Conservation (phyloP, 2,113 vertebrate genomes). For the Motacilla alba region DNA sequence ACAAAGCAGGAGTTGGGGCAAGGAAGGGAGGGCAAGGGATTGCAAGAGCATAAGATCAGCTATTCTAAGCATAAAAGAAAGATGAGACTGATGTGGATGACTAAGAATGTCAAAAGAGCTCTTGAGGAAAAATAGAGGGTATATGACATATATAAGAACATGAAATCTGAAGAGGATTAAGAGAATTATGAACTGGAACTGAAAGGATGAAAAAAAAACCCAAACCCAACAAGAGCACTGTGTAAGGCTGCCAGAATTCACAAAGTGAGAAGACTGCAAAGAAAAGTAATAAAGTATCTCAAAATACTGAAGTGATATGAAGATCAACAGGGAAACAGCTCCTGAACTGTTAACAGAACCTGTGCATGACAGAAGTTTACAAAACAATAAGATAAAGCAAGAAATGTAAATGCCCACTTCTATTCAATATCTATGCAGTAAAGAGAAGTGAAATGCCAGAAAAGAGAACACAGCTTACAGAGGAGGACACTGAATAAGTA, state of each 20-base stretch:
- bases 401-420: background rate
- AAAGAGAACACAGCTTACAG: background rate
- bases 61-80: background rate
- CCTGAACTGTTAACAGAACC: background rate
- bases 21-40: background rate
- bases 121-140: background rate
- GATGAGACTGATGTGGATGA: background rate
- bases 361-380: background rate
- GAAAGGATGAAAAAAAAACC: background rate
- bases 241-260: background rate
- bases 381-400: background rate
- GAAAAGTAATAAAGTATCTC: background rate
- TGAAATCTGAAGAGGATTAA: slow-evolving; percentile 39
- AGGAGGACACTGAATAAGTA: background rate
- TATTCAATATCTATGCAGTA: background rate
- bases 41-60: background rate
- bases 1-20: background rate
- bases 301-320: background rate
- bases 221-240: background rate
- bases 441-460: slow-evolving; percentile 10
- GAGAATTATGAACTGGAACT: slow-evolving; percentile 19
- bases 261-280: background rate
- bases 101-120: slow-evolving; percentile 20
- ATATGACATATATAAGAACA: slow-evolving; percentile 17
- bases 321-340: background rate